Conservation (phyloP, 2,888 invertebrate genomes). For the Ganaspis brasiliensis region DNA sequence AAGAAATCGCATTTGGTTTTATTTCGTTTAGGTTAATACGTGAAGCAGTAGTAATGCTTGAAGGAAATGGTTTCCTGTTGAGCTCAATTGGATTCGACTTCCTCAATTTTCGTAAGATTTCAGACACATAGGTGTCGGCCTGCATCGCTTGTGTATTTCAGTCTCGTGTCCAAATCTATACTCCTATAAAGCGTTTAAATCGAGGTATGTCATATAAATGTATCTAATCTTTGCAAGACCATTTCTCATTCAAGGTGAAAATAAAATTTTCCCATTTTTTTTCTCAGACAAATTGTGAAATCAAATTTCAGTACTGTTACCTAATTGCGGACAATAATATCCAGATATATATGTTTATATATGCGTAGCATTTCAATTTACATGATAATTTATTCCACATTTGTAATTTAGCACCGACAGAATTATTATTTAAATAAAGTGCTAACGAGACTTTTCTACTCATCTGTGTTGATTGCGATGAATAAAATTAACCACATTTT, state of each 20-base stretch:
- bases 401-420: background rate
- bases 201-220: background rate
- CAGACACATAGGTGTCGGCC: slow-evolving; percentile 12
- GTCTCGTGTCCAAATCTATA: background rate
- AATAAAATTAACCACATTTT: slow-evolving; percentile 8
- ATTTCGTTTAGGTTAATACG: slow-evolving; percentile 25
- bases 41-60: slow-evolving; percentile 26
- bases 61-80: slow-evolving; percentile 37
- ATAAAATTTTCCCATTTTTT: background rate
- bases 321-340: background rate
- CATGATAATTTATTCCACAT: slow-evolving; percentile 1
- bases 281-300: background rate
- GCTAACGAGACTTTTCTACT: background rate
- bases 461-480: slow-evolving; percentile 9
- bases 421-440: slow-evolving; percentile 20
- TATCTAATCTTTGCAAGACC: background rate
- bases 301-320: background rate
- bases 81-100: slow-evolving; percentile 33
- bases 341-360: background rate
- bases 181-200: background rate
- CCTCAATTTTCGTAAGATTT: slow-evolving; percentile 23
- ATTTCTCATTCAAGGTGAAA: background rate
- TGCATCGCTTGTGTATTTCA: background rate
- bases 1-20: slow-evolving; percentile 32
- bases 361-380: background rate